Base-by-base conservation (phyloP, 30 jellyfish, hydroid and myxozoan species). In the Turritopsis rubra region DNA sequence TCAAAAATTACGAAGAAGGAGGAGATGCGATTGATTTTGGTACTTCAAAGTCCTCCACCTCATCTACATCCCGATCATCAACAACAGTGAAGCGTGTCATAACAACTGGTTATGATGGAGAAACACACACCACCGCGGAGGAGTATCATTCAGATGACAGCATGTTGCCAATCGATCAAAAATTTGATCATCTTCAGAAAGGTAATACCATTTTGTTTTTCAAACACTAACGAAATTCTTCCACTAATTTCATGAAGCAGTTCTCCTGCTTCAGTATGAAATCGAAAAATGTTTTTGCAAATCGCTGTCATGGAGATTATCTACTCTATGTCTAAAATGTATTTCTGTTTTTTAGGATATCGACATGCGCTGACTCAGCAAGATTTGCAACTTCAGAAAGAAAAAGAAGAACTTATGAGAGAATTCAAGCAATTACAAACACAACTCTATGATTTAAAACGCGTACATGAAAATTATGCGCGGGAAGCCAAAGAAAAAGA, bases 401-500 rank as follows among this genome's bases (percentile, higher is more conserved):
- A 92, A 81, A 92, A 92, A 72, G 98, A 92, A 71, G 95, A 84
- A 76, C 86, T 92, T 84, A 84, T 92, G 98, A 75, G 89, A 66
- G 96, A 92, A 53, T 92, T 92, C 88, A 88, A 85, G 82, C 86
- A 75, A 66, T 87, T 92, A 82, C 96, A 88, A 31, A 28, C 89
- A 1, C 95, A 88, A 80, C 81, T 92, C 85, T 53, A 83, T 71
- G 96, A 92, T 71, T 65, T 88, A 70, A 93, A 85, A 53, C 90
- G 98, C 66, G 93, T 88, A 65, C 98, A 92, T 70, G 98, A 92
- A 52, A 84, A 83, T 18, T 92, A 84, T 79, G 88, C 96, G 30
- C 94, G 90, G 71, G 92, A 85, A 72, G 88, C 85, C 21, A 60
- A 91, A 52, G 96, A 86, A 87, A 92, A 92, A 70, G 96, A 88